Evolutionary conservation across 2,888 invertebrate species (phyloP), one percentile per base, ranked within the genome.

Genomic region (Pristionchus exspectatus): DNA sequence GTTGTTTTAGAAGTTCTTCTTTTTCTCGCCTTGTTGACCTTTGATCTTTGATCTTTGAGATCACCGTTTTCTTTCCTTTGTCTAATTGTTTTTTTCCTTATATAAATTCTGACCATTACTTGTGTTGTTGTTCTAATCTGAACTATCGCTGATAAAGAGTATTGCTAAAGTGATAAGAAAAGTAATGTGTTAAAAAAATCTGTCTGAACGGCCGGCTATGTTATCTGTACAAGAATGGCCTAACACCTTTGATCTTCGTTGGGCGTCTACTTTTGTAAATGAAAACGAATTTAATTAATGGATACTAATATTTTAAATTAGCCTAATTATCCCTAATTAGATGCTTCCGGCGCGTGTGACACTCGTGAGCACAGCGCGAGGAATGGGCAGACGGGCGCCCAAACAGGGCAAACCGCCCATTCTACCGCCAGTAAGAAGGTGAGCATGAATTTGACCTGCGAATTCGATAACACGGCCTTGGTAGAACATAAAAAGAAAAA

Each of bases 351-450:
- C 59, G 33, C 84, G 59, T 33, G 59, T 33, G 0, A 21, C 84
- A 24, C 84, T 85, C 14, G 69, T 69, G n/a, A 27, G 16, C 16
- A 21, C 69, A 4, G 18, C 18, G 44, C 21, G 93, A 89, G 88
- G 88, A 7, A 89, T 93, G 89, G 92, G 93, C 30, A 88, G 93
- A 83, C 74, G 93, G 56, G 89, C 91, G 56, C 93, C 93, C 38
- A 93, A 93, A 69, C 93, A 92, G 87, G 93, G 93, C 90, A 94
- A 94, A 89, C 94, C 94, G 33, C 94, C 94, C 44, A 92, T 93
- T 86, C 90, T 94, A 72, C 94, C 94, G 24, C 94, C 94, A 9
- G 94, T 9, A 94, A 94, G 88, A 93, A 93, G 90, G 93, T 92
- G 4, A 24, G 18, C 33, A 24, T 16, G 56, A 33, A 16, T 30